Evolutionary conservation across 2,888 invertebrate genomes (phyloP), one percentile per base, ranked within the genome.

Genomic region (Nemapogon koenigi): DNA sequence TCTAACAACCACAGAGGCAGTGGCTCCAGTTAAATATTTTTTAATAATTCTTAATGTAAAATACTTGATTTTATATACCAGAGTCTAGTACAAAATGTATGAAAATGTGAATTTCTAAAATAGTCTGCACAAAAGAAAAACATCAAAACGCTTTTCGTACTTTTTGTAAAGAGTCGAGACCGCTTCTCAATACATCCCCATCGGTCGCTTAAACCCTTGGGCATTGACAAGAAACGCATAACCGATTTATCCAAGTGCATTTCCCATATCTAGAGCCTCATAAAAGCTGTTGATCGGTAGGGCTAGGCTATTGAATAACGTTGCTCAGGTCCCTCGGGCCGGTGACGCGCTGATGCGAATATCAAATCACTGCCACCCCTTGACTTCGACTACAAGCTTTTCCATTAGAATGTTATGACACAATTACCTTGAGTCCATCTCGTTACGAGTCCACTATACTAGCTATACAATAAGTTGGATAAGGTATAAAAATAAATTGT

Each of bases 291-390:
- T 58, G 55, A 63, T 63, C 55, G 54, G 26, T 49, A 53, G 53
- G 46, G 56, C 52, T 50, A 57, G 52, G 53, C 51, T 66, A 68
- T 68, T 65, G 66, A 68, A 65, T 64, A 63, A 62, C 62, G 61
- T 63, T 65, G 56, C 59, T 52, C 49, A 37, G 49, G 60, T 71
- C 75, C 73, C 73, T 45, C 68, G 69, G 72, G 55, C 55, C 44
- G 45, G 45, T 43, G 38, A n/a, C n/a, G 46, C 50, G 37, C 60
- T 63, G 73, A 70, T 69, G 67, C 62, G 71, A 72, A 73, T 75
- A 72, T 75, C 68, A 72, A 72, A 70, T 72, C 69, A 54, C 62
- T 59, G 64, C 59, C 66, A 66, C 69, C 73, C 73, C 69, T 59
- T 62, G 62, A 64, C 66, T 68, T 60, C 55, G 65, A 65, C n/a